Evolutionary conservation across 2,888 invertebrate species (phyloP), one percentile per base, ranked within the genome.

Genomic region (Fragum whitleyi): DNA sequence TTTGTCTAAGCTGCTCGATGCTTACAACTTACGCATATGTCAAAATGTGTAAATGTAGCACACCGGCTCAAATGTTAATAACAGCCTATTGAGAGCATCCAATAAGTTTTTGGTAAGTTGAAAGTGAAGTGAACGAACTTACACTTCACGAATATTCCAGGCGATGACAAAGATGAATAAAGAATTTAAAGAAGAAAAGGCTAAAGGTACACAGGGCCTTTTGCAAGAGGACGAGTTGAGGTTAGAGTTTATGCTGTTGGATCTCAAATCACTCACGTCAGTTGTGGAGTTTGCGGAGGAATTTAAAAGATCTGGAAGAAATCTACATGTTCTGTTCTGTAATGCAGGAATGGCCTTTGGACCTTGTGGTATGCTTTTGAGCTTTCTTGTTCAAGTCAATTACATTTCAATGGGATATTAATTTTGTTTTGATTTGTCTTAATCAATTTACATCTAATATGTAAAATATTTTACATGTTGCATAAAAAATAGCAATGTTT

Each of bases 221-320:
- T 70, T 70, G 9, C 67, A 73, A 14, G 59, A 57, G 19, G 57
- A 73, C 0, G 16, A 55, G 39, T 55, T 85, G 16, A 47, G 67
- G 19, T 23, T 86, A 16, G 77, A 85, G 51, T 86, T 70, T 61
- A 84, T 86, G 82, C 55, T 74, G 11, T 59, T 84, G 2, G 81
- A 86, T 32, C 74, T 82, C 3, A 53, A 62, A n/a, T 85, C 84
- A 6, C 78, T 85, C 1, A 74, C 79, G 36, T 86, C 86, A 2
- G 81, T 79, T 14, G 26, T 75, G 19, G 21, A 70, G 16, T 85
- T 86, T 57, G 57, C 77, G 1, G 74, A 81, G 1, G 69, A 68
- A 0, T 83, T 74, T 69, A 83, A 75, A 70, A 51, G 32, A 16
- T 79, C 77, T 53, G 84, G 84, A 5, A 67, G 77, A 26, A 39